Conservation (phyloP, 2,888 invertebrate genomes). For the Tachina lurida region DNA sequence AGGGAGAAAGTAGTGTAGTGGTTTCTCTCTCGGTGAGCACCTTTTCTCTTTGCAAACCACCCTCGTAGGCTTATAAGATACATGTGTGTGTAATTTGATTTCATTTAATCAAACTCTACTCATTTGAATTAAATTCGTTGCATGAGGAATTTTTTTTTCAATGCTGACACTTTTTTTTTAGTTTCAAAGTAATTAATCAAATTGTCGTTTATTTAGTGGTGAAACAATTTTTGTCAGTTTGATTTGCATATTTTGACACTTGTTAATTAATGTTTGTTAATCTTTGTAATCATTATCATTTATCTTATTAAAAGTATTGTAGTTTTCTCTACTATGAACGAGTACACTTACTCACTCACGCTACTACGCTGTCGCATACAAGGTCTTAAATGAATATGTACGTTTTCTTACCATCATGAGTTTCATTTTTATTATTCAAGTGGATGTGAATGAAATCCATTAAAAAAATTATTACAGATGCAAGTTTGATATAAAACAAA, state of each 20-base stretch:
- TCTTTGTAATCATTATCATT: conserved; percentile 63
- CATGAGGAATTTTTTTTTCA: conserved; percentile 10
- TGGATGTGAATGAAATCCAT: conserved; percentile 42
- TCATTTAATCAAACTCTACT: not conserved
- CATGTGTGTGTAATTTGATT: conserved; percentile 6
- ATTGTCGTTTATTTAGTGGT: conserved; percentile 54
- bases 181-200: conserved; percentile 62
- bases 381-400: not conserved
- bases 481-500: conserved; percentile 31
- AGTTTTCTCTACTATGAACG: not conserved
- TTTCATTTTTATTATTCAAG: conserved; percentile 6
- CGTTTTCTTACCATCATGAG: not conserved
- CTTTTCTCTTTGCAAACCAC: not conserved
- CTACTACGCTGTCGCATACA: not conserved
- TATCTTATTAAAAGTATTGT: conserved; percentile 52
- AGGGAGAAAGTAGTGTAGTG: no score
- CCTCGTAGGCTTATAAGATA: not conserved
- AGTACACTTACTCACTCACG: not conserved
- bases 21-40: no score
- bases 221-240: conserved; percentile 70
- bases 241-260: conserved; percentile 81
- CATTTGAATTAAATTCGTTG: not conserved
- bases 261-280: conserved; percentile 78
- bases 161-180: not conserved
- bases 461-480: conserved; percentile 14